A percentile compares a stretch with the other conserved stretches of the same genome.
These are phyloP conservation scores for Bombyx mandarina DNA, from an alignment of 1,140 invertebrate genomes.

Conservation along the genomic window DNA sequence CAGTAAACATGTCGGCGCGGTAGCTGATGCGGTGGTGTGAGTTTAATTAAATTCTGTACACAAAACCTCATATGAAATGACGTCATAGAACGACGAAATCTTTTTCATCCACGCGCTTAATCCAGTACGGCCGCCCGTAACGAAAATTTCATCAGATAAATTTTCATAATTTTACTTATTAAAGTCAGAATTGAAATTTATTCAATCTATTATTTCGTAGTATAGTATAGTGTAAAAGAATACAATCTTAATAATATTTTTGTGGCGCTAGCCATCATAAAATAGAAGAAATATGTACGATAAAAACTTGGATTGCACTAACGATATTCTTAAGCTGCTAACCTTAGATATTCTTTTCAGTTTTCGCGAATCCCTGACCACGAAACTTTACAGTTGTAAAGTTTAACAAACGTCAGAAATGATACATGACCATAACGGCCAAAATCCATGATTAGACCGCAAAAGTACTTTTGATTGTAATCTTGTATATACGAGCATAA, in stretches of 20 bases:
- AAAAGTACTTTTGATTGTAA: too few species aligned
- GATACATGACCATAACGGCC: too few species aligned
- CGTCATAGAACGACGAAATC: slow-evolving; percentile 7
- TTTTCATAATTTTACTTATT: slow-evolving; percentile 3
- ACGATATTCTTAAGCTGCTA: too few species aligned
- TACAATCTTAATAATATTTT: neutral
- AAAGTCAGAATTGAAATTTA: neutral
- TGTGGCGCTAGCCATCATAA: neutral
- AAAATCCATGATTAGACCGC: too few species aligned
- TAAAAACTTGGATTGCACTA: too few species aligned
- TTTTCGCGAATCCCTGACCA: too few species aligned
- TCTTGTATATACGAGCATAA: too few species aligned
- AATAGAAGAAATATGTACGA: too few species aligned
- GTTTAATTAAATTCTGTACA: slow-evolving; percentile 13
- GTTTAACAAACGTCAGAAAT: too few species aligned
- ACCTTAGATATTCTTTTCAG: too few species aligned
- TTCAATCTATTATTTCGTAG: neutral
- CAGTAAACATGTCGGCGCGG: neutral
- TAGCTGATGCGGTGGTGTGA: slow-evolving; percentile 2
- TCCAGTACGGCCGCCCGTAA: neutral
- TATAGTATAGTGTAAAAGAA: neutral
- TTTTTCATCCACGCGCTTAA: slow-evolving; percentile 8
- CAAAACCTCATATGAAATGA: slow-evolving; percentile 3
- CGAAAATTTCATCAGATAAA: neutral
- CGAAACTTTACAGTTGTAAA: too few species aligned